These are phyloP conservation scores for Grammomys dolichurus DNA, from an alignment of 2,113 vertebrate species.

Conservation along the genomic window DNA sequence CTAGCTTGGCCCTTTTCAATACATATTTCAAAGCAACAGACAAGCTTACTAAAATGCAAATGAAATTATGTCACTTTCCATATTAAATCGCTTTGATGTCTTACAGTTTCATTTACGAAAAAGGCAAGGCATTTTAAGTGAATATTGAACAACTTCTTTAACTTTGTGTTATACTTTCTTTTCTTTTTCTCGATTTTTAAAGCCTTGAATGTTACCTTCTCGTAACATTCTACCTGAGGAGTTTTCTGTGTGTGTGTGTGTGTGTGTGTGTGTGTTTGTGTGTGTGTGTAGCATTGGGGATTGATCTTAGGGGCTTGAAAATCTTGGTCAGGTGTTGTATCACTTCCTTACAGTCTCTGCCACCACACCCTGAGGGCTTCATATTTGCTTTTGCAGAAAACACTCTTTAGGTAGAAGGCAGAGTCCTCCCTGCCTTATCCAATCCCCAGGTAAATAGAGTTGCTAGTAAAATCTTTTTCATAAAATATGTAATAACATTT, in stretches of 20 bases:
- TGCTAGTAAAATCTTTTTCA: not conserved
- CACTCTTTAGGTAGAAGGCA: not conserved
- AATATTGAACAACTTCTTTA: not conserved
- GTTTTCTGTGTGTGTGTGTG: not conserved
- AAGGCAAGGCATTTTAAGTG: not conserved
- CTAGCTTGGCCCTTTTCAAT: not conserved
- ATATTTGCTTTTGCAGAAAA: not conserved
- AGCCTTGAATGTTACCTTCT: no score
- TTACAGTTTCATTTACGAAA: not conserved
- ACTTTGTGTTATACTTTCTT: not conserved
- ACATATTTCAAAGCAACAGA: not conserved
- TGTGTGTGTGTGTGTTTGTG: not conserved
- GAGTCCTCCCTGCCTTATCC: not conserved
- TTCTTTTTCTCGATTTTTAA: not conserved
- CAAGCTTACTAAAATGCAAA: conserved; percentile 39
- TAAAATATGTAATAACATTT: conserved; percentile 7
- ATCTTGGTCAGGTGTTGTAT: not conserved
- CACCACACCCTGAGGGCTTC: not conserved
- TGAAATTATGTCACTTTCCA: conserved; percentile 43
- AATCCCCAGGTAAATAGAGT: not conserved
- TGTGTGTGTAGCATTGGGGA: not conserved
- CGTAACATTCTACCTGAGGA: not conserved
- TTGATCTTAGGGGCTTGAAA: not conserved
- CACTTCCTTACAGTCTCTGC: not conserved
- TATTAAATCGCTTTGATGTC: not conserved